Base-by-base conservation (phyloP, 2,113 vertebrate genomes). In the Haemorhous mexicanus region DNA sequence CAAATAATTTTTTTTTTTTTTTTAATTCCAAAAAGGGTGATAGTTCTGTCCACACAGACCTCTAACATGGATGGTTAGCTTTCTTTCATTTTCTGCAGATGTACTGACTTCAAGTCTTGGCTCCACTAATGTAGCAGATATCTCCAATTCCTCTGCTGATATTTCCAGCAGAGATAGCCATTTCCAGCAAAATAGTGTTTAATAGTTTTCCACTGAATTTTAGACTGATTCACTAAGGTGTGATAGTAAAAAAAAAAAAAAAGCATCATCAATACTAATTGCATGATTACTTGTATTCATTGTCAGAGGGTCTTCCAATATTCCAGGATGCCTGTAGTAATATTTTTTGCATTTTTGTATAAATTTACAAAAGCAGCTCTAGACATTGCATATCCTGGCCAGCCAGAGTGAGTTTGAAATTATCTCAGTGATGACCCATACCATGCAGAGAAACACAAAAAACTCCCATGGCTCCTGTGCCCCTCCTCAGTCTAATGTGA, bases 11-110 rank as follows among this genome's bases (percentile, higher is more conserved):
- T 13, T n/a, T 16, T 8, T 58, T 7, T 43, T 15, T 43, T 37
- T 18, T 10, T 6, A 10, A 43, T 44, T 33, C 3, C 11, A 17
- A 7, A 44, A 56, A 0, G 1, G 1, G 11, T 67, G 7, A 13
- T 17, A 9, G 4, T 10, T 87, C 26, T 84, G 37, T 41, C n/a
- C 10, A 6, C 35, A 33, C 11, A 30, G 21, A 41, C 19, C 11
- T 85, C 18, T 64, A 43, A 37, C 7, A 8, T 15, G 63, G 3
- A 3, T 84, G 3, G 4, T 53, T 39, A 59, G 5, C 3, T 72
- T 15, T 20, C 59, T 43, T 87, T 75, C 1, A 0, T 43, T 73
- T 84, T 56, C 22, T 47, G 15, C 11, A 53, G 21, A 9, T 30
- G 6, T 2, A 16, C 1, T 33, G 4, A 46, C 49, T 68, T 9